phyloP scores from a whole-genome alignment of 2,113 vertebrate species.

The Sisor rabdophorus region DNA sequence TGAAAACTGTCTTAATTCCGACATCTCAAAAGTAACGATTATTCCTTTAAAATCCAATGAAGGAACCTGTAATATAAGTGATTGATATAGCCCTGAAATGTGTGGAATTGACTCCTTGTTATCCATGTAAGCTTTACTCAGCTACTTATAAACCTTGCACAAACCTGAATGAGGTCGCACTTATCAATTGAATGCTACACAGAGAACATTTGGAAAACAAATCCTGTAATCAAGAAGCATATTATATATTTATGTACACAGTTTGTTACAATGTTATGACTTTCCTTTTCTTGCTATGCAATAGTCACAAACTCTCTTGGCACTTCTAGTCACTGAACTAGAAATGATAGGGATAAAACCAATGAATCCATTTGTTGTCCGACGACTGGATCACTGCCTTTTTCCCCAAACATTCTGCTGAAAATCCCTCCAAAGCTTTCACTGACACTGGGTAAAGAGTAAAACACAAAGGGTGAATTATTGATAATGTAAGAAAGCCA shows the following conservation, averaged over 20 bases:
- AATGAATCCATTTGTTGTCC: background rate
- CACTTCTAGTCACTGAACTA: background rate
- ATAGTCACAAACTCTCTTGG: background rate
- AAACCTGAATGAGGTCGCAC: background rate
- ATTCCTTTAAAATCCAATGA: slow-evolving; percentile 9
- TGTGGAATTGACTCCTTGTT: background rate
- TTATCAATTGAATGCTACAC: slow-evolving; percentile 8
- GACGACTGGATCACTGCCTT: background rate
- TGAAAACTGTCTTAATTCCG: background rate
- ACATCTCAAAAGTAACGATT: background rate
- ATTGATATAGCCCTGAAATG: too few species aligned
- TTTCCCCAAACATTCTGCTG: background rate
- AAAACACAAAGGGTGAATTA: background rate
- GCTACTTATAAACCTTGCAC: background rate
- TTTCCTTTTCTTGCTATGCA: background rate
- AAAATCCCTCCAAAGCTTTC: slow-evolving; percentile 1
- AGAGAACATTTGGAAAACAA: background rate
- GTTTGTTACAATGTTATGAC: background rate
- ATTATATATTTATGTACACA: background rate
- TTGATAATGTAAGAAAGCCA: background rate
- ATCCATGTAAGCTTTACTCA: background rate
- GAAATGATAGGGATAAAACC: background rate
- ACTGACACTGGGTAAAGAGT: background rate
- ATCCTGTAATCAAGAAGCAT: slow-evolving; percentile 1
- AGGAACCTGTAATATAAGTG: background rate